Evolutionary conservation across 2,888 invertebrate genomes (phyloP).

Genomic region (Octonoba sinensis): DNA sequence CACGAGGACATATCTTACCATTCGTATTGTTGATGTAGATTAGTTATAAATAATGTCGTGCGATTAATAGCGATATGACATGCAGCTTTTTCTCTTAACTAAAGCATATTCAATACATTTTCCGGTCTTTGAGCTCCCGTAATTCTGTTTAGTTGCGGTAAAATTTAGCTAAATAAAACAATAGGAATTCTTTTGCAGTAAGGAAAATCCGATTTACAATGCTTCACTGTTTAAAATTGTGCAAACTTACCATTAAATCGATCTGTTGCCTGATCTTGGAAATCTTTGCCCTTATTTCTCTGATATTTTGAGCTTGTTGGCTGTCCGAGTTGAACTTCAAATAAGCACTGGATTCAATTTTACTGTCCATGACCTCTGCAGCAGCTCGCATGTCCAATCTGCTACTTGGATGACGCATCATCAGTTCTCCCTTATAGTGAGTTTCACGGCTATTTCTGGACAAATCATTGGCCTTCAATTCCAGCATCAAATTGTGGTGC

Average conservation of each 20-base stretch:
- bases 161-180: neutral
- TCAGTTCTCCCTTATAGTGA: conserved; percentile 47
- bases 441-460: conserved; percentile 35
- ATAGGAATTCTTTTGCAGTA: neutral
- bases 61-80: too few relatives aligned
- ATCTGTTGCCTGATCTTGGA: conserved; percentile 55
- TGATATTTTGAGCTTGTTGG: conserved; percentile 22
- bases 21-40: too few relatives aligned
- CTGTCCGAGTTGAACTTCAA: conserved; percentile 31
- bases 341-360: conserved; percentile 34
- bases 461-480: conserved; percentile 37
- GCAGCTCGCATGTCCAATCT: conserved; percentile 26
- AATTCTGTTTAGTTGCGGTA: too few relatives aligned
- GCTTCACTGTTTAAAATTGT: neutral
- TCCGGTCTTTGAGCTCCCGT: too few relatives aligned
- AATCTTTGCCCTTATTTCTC: conserved; percentile 52
- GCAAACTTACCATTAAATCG: conserved; percentile 44
- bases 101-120: too few relatives aligned
- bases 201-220: neutral
- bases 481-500: conserved; percentile 37
- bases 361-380: conserved; percentile 47
- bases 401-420: conserved; percentile 37
- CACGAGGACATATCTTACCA: too few relatives aligned
- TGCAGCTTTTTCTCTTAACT: too few relatives aligned
- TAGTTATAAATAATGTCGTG: too few relatives aligned